A percentile compares a stretch with the other conserved stretches of the same genome.
These are phyloP conservation scores for Micromys minutus DNA, from an alignment of 2,113 vertebrate species.

Conservation along the genomic window DNA sequence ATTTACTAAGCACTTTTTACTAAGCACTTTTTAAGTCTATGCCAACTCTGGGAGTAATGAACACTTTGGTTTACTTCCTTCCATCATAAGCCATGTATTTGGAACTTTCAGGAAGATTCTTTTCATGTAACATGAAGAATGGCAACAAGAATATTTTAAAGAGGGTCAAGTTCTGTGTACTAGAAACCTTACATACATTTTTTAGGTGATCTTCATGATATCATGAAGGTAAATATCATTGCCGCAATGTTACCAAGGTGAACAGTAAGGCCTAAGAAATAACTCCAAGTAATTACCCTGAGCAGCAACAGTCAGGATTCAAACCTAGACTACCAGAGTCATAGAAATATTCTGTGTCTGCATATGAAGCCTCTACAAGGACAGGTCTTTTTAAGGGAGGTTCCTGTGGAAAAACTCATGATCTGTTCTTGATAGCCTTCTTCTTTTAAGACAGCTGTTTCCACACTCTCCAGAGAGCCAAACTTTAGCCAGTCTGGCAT, in stretches of 20 bases:
- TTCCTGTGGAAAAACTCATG: background rate
- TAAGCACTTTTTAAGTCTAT: too few relatives aligned
- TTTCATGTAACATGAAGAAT: background rate
- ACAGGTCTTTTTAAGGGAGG: background rate
- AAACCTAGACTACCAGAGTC: background rate
- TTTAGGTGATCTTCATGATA: background rate
- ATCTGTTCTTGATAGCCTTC: background rate
- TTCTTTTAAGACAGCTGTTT: background rate
- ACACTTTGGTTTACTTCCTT: background rate
- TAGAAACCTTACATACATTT: background rate
- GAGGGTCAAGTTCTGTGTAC: too few relatives aligned
- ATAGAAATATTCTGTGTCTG: background rate
- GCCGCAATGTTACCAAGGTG: background rate
- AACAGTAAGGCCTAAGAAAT: background rate
- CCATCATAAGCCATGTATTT: background rate
- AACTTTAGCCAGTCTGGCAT: background rate
- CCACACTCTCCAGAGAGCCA: background rate
- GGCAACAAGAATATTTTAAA: background rate
- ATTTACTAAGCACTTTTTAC: background rate
- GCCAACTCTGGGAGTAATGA: background rate
- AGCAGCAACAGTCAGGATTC: background rate
- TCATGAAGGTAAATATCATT: background rate
- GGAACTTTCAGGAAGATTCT: background rate
- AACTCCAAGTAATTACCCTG: background rate
- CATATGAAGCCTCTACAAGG: background rate